Evolutionary conservation across 2,113 vertebrate species (phyloP).

Genomic region (Poecile atricapillus): DNA sequence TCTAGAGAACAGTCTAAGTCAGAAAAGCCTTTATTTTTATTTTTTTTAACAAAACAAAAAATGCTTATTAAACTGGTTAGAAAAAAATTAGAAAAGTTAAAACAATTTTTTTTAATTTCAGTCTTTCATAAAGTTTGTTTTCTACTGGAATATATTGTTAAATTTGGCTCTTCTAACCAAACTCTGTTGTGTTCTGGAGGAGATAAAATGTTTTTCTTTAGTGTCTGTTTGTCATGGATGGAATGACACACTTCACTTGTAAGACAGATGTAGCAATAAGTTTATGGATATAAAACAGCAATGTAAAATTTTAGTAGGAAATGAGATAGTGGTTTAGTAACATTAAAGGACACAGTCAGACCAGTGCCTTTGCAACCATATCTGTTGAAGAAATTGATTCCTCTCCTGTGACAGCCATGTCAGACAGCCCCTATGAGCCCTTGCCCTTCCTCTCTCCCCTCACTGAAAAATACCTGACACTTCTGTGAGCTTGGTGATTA

Average conservation of each 20-base stretch:
- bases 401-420: fast-evolving
- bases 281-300: neutral
- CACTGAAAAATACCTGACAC: neutral
- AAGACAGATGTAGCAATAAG: neutral
- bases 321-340: neutral
- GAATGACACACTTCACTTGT: neutral
- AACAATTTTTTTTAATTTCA: neutral
- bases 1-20: neutral
- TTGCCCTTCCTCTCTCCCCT: neutral
- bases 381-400: neutral
- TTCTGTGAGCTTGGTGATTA: neutral
- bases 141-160: neutral
- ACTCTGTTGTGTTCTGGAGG: neutral
- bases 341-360: neutral
- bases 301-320: neutral
- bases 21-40: neutral
- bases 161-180: neutral
- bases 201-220: neutral
- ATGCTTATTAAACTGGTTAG: neutral
- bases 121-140: neutral
- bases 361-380: neutral
- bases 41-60: neutral
- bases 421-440: neutral
- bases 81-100: neutral
- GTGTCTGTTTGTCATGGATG: neutral